These are phyloP conservation scores for Pempheris klunzingeri DNA, from an alignment of 2,797 vertebrate genomes.

Conservation along the genomic window DNA sequence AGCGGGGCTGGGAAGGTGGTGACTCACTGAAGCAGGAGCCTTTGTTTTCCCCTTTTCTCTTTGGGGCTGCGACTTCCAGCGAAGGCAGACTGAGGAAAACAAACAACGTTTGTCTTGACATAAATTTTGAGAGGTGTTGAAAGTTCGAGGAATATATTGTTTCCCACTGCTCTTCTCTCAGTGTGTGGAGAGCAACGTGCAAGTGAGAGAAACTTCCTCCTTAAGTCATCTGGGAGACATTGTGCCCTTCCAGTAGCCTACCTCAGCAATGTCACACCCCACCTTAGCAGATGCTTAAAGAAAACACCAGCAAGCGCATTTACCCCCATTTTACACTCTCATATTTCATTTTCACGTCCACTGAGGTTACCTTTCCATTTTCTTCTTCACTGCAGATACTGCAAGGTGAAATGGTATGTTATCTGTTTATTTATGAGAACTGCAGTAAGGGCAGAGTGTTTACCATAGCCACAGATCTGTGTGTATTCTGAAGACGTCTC, in stretches of 20 bases:
- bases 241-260: constrained; percentile 80
- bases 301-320: constrained; percentile 81
- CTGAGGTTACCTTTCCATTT: constrained; percentile 77
- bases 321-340: constrained; percentile 82
- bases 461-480: constrained; percentile 66
- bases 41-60: constrained; percentile 44
- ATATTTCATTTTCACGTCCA: constrained; percentile 81
- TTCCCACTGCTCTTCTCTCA: constrained; percentile 33
- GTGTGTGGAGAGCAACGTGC: constrained; percentile 45
- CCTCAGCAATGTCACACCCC: constrained; percentile 82
- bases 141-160: constrained; percentile 52
- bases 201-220: constrained; percentile 66
- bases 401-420: constrained; percentile 75
- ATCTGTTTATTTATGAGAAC: constrained; percentile 78
- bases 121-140: constrained; percentile 47
- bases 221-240: constrained; percentile 76
- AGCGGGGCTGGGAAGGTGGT: constrained; percentile 24
- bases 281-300: constrained; percentile 82
- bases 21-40: constrained; percentile 47
- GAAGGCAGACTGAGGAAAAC: constrained; percentile 32
- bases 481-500: constrained; percentile 73
- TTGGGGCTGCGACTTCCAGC: constrained; percentile 28
- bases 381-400: constrained; percentile 70
- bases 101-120: constrained; percentile 37
- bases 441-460: constrained; percentile 64